Percentiles rank a stretch among this genome's conserved stretches.
These are phyloP conservation scores for Cyanistes caeruleus DNA, from an alignment of 2,113 vertebrate genomes.

Conservation along the genomic window DNA sequence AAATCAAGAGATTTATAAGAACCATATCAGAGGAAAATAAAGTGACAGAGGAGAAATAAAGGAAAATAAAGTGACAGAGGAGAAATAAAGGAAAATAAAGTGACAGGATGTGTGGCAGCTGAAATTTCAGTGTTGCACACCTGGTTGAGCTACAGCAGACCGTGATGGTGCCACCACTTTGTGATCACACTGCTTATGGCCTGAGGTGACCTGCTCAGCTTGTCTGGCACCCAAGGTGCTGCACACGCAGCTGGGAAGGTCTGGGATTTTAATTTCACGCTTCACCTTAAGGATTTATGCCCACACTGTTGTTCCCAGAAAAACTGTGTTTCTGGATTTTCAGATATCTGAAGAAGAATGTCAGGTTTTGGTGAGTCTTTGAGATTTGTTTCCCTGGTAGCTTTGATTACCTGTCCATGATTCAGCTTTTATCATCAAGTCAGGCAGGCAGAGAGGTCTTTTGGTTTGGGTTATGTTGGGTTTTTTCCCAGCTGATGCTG, in stretches of 20 bases:
- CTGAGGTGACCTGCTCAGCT: background rate
- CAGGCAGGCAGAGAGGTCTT: background rate
- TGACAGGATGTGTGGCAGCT: background rate
- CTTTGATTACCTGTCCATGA: background rate
- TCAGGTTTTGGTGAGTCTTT: background rate
- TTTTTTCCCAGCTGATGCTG: background rate
- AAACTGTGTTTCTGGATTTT: background rate
- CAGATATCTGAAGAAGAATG: background rate
- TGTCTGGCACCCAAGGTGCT: background rate
- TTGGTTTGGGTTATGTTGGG: background rate
- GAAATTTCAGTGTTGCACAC: background rate
- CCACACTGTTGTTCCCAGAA: background rate
- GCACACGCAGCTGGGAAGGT: background rate
- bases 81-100: background rate
- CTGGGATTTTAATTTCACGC: background rate
- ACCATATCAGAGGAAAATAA: background rate
- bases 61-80: no score
- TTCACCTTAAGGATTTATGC: background rate
- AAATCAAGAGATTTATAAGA: background rate
- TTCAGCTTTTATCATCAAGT: background rate
- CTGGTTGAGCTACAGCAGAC: background rate
- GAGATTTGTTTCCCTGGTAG: background rate
- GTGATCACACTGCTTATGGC: background rate
- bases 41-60: no score
- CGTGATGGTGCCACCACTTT: constrained; percentile 40